Percentiles rank a stretch among this genome's conserved stretches.
phyloP scores from a whole-genome alignment of 2,888 invertebrate genomes.

The Luffia ferchaultella region DNA sequence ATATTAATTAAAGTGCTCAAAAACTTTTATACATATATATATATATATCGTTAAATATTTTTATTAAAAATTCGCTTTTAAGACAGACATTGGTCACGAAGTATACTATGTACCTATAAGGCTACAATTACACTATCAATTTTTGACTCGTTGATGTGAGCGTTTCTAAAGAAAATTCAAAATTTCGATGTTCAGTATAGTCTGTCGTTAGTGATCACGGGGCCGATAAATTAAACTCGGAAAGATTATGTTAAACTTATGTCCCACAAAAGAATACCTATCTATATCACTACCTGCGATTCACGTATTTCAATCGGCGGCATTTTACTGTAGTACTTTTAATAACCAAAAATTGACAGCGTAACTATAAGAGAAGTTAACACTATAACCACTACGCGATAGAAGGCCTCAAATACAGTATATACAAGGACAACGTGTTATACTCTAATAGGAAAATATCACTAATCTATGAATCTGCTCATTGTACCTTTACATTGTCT shows the following conservation, averaged over 20 bases:
- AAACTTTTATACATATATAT: neutral
- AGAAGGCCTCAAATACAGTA: slow-evolving; percentile 56
- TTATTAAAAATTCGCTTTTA: slow-evolving; percentile 22
- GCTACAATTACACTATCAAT: slow-evolving; percentile 14
- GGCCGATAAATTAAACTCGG: too few species aligned
- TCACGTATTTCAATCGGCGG: too few species aligned
- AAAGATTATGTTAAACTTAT: too few species aligned
- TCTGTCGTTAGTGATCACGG: too few species aligned
- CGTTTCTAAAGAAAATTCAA: too few species aligned
- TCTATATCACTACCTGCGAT: too few species aligned
- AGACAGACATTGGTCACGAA: slow-evolving; percentile 52
- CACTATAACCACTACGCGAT: slow-evolving; percentile 28
- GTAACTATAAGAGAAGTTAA: slow-evolving; percentile 14
- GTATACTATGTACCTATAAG: slow-evolving; percentile 28
- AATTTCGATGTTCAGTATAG: too few species aligned
- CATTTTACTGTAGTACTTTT: too few species aligned
- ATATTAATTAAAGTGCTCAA: neutral
- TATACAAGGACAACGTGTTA: slow-evolving; percentile 29
- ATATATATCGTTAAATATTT: neutral
- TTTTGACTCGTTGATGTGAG: neutral
- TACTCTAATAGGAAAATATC: slow-evolving; percentile 39
- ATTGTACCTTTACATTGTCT: too few species aligned
- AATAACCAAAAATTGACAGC: neutral
- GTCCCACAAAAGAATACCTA: too few species aligned
- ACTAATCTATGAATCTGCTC: too few species aligned